Evolutionary conservation across 2,888 invertebrate genomes (phyloP), one percentile per base, ranked within the genome.

Genomic region (Troilus luridus): DNA sequence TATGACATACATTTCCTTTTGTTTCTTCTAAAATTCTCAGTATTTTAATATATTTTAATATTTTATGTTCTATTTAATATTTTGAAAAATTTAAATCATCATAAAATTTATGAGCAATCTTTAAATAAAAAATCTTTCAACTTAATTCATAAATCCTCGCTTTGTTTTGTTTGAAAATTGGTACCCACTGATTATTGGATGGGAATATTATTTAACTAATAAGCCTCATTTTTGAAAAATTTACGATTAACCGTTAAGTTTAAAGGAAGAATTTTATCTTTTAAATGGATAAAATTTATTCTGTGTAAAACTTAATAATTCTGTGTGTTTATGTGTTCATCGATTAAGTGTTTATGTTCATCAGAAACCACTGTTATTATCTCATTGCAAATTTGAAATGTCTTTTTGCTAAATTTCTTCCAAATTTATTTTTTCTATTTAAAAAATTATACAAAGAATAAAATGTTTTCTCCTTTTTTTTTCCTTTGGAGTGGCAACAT

Each of bases 101-200:
- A 41, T 10, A 77, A 56, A 5, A 81, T 41, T 21, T 7, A 56
- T n/a, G 11, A 81, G n/a, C 5, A n/a, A 85, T 56, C 85, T 7
- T 85, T 5, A 67, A 67, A 21, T 10, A 56, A 85, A 41, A 41
- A 41, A 41, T 41, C 85, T 58, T 85, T 85, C 56, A 14, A n/a
- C 17, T 56, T 10, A 56, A 56, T 17, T 85, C 1, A 12, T 77
- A 77, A 17, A 41, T 56, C 2, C 21, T 85, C 14, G n/a, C 21
- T 56, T 85, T 17, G 6, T 58, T 85, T 85, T 85, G 85, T 85
- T 85, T 85, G 54, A 56, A 85, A 56, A 58, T 85, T 85, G 85
- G 85, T 85, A 85, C 85, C 85, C 85, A 85, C 85, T 41, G 41
- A 85, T 21, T 56, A 11, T 12, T 85, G n/a, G 3, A 54, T 85